A percentile compares a stretch with the other conserved stretches of the same genome.
Conservation (phyloP, 2,888 invertebrate genomes). For the Chironomus riparius region DNA sequence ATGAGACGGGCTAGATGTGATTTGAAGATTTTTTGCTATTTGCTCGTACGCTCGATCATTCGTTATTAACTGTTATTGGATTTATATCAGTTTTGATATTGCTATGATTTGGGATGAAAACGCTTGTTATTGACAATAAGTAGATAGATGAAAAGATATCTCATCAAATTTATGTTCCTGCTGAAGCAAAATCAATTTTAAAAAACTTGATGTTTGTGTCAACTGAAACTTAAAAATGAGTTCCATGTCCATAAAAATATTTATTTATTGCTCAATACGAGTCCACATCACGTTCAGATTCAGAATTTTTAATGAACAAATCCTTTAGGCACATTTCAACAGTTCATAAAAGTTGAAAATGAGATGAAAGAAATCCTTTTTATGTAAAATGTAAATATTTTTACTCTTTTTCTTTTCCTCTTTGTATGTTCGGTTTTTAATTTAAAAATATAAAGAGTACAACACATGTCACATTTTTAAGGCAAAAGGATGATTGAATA, state of each 20-base stretch:
- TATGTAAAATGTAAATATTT: background rate
- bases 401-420: background rate
- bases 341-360: background rate
- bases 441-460: background rate
- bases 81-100: background rate
- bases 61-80: background rate
- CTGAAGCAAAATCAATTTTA: too few relatives aligned
- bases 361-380: background rate
- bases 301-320: background rate
- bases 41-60: background rate
- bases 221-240: too few relatives aligned
- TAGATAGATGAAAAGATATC: background rate
- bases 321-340: background rate
- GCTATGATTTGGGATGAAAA: background rate
- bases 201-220: too few relatives aligned
- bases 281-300: too few relatives aligned
- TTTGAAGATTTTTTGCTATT: background rate
- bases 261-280: too few relatives aligned
- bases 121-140: background rate
- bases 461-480: background rate
- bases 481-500: background rate
- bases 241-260: too few relatives aligned
- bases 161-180: too few relatives aligned
- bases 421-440: background rate
- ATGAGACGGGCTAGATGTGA: background rate